phyloP scores from a whole-genome alignment of 2,113 vertebrate species.

The Tachuris rubrigastra region DNA sequence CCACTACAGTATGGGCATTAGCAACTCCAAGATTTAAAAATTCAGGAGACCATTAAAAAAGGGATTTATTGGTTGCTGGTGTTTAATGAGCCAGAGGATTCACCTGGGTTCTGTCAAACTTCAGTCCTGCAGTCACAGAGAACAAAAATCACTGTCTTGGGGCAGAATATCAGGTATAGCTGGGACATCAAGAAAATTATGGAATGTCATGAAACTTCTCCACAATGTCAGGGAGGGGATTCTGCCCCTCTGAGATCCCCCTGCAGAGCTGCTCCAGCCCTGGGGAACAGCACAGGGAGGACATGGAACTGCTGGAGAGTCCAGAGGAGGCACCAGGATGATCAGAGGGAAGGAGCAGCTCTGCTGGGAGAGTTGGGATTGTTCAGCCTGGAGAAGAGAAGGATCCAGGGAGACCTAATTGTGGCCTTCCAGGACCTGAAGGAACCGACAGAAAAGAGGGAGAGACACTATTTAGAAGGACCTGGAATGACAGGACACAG shows the following conservation, averaged over 20 bases:
- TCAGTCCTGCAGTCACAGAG: neutral
- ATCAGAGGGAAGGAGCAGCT: neutral
- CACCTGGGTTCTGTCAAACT: neutral
- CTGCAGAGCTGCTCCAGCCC: neutral
- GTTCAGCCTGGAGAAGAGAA: neutral
- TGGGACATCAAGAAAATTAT: neutral
- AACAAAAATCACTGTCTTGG: neutral
- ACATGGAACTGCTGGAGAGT: neutral
- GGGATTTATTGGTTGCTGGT: neutral
- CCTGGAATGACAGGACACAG: neutral
- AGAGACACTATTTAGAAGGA: neutral
- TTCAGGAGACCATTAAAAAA: neutral
- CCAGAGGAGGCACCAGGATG: neutral
- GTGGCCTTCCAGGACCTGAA: neutral
- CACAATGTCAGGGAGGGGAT: neutral
- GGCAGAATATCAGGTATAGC: neutral
- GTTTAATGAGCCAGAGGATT: neutral
- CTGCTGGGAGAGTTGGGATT: neutral
- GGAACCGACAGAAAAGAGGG: neutral
- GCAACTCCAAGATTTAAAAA: slow-evolving; percentile 28
- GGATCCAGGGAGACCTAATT: rapidly evolving
- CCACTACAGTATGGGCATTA: neutral
- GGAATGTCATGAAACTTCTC: neutral
- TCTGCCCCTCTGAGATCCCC: neutral
- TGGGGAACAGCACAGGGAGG: neutral